Conservation (phyloP, 2,888 invertebrate species). For the Caenorhabditis wallacei region DNA sequence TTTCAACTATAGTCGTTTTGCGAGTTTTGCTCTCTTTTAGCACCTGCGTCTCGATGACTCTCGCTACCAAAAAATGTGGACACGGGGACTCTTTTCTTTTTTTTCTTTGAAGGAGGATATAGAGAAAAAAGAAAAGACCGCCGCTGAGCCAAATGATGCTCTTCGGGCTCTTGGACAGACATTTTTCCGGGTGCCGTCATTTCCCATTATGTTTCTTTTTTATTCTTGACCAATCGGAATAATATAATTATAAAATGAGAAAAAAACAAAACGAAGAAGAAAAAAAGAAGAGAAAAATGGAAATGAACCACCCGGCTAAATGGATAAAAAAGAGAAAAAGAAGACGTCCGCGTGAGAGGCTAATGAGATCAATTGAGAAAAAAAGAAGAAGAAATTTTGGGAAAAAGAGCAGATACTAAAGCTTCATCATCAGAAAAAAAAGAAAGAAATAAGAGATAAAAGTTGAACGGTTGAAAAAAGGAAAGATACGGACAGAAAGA, state of each 20-base stretch:
- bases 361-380: constrained; percentile 56
- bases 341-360: constrained; percentile 51
- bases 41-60: constrained; percentile 58
- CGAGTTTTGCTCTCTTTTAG: constrained; percentile 62
- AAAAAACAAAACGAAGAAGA: too few relatives aligned
- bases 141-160: constrained; percentile 34
- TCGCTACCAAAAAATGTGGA: constrained; percentile 57
- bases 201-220: constrained; percentile 18
- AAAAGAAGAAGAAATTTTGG: constrained; percentile 22
- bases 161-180: neutral
- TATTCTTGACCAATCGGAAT: constrained; percentile 8
- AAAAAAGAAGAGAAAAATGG: neutral
- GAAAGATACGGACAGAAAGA: constrained; percentile 25
- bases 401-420: constrained; percentile 9
- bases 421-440: constrained; percentile 15
- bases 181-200: constrained; percentile 23
- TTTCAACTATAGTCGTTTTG: constrained; percentile 64
- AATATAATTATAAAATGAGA: neutral
- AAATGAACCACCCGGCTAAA: constrained; percentile 11
- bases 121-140: constrained; percentile 31
- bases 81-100: constrained; percentile 39
- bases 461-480: constrained; percentile 32
- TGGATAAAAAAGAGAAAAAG: constrained; percentile 7
- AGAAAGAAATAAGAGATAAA: constrained; percentile 14
- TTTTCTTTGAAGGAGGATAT: constrained; percentile 19